Conservation (phyloP, 2,113 vertebrate species). For the Cariama cristata region DNA sequence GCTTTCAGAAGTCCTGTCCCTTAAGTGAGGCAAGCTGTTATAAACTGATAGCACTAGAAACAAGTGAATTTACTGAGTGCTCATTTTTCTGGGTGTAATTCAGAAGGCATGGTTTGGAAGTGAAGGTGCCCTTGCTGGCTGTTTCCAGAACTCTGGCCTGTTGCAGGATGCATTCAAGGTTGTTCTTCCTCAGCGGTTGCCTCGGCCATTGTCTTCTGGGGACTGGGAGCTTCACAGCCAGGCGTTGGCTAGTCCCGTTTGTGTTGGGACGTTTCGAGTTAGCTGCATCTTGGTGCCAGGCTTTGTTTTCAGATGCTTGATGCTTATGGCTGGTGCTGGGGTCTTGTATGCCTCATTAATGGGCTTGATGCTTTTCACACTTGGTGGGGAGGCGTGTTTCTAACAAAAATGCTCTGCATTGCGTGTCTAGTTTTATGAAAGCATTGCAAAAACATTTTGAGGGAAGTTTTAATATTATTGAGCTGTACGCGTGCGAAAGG, state of each 20-base stretch:
- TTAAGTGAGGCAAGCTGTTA: neutral
- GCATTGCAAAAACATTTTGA: neutral
- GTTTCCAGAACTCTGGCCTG: neutral
- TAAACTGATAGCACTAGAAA: neutral
- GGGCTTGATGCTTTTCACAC: neutral
- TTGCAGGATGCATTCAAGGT: neutral
- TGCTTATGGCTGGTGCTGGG: neutral
- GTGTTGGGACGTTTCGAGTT: neutral
- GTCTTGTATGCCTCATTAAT: neutral
- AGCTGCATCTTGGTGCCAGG: neutral
- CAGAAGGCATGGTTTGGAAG: neutral
- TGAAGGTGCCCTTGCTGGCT: neutral
- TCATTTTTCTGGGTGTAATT: neutral
- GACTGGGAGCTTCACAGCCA: neutral
- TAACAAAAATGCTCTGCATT: neutral
- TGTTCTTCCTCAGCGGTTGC: neutral
- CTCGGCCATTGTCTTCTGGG: neutral
- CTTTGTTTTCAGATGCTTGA: neutral
- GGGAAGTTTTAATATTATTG: neutral
- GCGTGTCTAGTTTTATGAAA: neutral
- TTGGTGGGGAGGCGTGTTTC: neutral
- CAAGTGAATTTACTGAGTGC: neutral
- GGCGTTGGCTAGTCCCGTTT: neutral
- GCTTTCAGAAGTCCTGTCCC: neutral
- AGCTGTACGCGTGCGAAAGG: neutral